phyloP scores from a whole-genome alignment of 1,140 invertebrate genomes.

The Plodia interpunctella region DNA sequence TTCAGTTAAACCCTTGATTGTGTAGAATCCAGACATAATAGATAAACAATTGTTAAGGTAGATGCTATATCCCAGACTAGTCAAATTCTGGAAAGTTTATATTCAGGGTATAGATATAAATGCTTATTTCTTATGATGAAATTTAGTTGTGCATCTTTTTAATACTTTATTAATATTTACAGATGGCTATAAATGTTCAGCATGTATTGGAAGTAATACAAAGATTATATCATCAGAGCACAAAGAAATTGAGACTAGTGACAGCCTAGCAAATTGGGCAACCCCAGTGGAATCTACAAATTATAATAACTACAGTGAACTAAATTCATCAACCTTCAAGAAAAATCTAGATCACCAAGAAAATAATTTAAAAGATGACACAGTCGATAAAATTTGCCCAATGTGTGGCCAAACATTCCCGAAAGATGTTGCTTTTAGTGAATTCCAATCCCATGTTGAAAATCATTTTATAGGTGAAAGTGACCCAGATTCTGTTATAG shows the following conservation, averaged over 20 bases:
- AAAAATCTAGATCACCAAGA: constrained; percentile 24
- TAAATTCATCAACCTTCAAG: constrained; percentile 37
- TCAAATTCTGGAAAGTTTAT: too few relatives aligned
- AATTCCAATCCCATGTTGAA: constrained; percentile 77
- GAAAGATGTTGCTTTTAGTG: constrained; percentile 61
- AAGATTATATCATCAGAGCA: constrained; percentile 49
- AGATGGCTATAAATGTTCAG: constrained; percentile 66
- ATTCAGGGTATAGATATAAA: too few relatives aligned
- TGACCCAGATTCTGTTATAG: constrained; percentile 62
- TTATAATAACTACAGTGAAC: constrained; percentile 48
- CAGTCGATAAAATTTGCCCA: constrained; percentile 74
- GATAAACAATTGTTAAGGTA: too few relatives aligned
- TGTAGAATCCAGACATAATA: too few relatives aligned
- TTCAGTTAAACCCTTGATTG: too few relatives aligned
- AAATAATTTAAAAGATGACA: constrained; percentile 28
- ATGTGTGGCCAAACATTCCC: constrained; percentile 75
- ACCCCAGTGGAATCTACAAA: constrained; percentile 52
- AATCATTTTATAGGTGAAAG: constrained; percentile 74
- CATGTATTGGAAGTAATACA: constrained; percentile 44
- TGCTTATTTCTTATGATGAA: too few relatives aligned
- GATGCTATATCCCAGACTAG: too few relatives aligned
- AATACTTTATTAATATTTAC: constrained; percentile 24
- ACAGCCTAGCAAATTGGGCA: constrained; percentile 55
- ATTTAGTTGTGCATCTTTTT: too few relatives aligned
- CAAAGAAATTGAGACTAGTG: constrained; percentile 66